Conservation (phyloP, 2,888 invertebrate species). For the Esperia sulphurella region DNA sequence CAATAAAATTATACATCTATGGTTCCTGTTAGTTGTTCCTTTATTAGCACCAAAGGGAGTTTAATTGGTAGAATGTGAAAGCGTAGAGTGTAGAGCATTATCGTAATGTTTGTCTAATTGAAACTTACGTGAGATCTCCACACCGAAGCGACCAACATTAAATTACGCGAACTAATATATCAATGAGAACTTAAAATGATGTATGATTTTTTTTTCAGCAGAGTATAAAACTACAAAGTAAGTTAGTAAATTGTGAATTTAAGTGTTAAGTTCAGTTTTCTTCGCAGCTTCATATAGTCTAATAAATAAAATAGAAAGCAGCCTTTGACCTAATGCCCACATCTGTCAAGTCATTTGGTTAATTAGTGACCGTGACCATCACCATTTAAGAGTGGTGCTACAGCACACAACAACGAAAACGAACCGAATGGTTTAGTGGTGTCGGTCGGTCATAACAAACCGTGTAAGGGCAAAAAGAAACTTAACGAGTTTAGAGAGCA, state of each 20-base stretch:
- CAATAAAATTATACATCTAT: slow-evolving; percentile 47
- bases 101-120: neutral
- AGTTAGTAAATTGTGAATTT: neutral
- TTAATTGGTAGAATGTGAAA: slow-evolving; percentile 1
- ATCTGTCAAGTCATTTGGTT: slow-evolving; percentile 57
- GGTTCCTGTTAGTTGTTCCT: slow-evolving; percentile 39
- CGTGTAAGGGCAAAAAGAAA: slow-evolving; percentile 10
- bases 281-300: neutral
- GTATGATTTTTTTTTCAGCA: too few relatives aligned
- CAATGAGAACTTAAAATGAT: too few relatives aligned
- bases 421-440: slow-evolving; percentile 11
- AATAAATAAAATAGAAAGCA: slow-evolving; percentile 35
- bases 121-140: too few relatives aligned
- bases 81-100: neutral
- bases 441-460: slow-evolving; percentile 16
- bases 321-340: slow-evolving; percentile 34
- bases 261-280: neutral
- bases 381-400: slow-evolving; percentile 10
- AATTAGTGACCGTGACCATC: slow-evolving; percentile 47
- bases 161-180: too few relatives aligned
- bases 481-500: slow-evolving; percentile 14
- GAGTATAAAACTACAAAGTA: too few relatives aligned
- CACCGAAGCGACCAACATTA: too few relatives aligned
- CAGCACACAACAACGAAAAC: slow-evolving; percentile 22
- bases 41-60: slow-evolving; percentile 11